These are phyloP conservation scores for Egretta garzetta DNA, from an alignment of 2,113 vertebrate species.

Conservation along the genomic window DNA sequence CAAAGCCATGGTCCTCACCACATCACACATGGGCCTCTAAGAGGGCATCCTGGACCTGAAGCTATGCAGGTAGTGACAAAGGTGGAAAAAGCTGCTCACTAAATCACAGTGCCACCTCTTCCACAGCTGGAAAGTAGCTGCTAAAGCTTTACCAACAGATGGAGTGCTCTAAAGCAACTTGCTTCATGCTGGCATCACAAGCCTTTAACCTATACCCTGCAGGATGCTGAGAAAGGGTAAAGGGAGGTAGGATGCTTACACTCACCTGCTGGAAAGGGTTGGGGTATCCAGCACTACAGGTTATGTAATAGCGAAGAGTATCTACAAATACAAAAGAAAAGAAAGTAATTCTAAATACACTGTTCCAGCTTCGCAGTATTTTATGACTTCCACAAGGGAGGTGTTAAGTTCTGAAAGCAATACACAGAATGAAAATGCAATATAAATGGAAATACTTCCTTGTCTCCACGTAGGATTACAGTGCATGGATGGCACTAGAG, in stretches of 20 bases:
- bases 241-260: neutral
- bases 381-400: neutral
- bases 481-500: neutral
- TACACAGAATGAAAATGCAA: neutral
- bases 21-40: neutral
- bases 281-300: constrained; percentile 81
- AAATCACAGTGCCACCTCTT: neutral
- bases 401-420: neutral
- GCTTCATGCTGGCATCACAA: neutral
- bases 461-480: neutral
- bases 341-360: neutral
- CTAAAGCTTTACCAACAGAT: neutral
- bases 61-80: neutral
- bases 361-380: neutral
- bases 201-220: neutral
- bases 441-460: neutral
- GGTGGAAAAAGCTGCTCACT: neutral
- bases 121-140: neutral
- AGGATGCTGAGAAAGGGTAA: neutral
- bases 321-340: constrained; percentile 74
- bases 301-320: constrained; percentile 90
- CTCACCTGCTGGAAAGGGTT: constrained; percentile 98
- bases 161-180: neutral
- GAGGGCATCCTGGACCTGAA: neutral
- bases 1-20: neutral